Evolutionary conservation across 2,888 invertebrate genomes (phyloP), one percentile per base, ranked within the genome.

Genomic region (Torymus tubicola): DNA sequence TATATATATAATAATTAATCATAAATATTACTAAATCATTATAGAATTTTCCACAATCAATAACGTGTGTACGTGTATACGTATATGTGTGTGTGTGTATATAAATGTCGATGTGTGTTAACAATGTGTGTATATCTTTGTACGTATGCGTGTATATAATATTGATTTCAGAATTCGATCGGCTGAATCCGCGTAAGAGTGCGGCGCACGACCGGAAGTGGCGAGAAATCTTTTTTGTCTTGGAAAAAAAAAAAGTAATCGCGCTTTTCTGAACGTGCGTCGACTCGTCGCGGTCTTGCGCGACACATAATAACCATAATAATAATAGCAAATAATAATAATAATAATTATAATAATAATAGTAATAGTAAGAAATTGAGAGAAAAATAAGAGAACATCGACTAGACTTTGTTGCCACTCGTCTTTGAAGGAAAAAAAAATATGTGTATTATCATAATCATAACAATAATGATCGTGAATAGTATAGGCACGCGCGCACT

Each of bases 371-470:
- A 42, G 42, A 42, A 42, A 42, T 42, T 42, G 42, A 42, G 58
- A 60, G n/a, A 12, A 60, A 72, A 50, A 67, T 24, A 57, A 70
- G 61, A 58, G 70, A 67, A 67, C 65, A 70, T 80, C 31, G 74
- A 79, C 74, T 77, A 72, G 63, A 77, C 81, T 81, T 81, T 77
- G 68, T 77, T 77, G 72, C 50, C 81, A 64, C 69, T 77, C 77
- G 73, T 73, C 42, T 75, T 75, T 50, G 60, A 18, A 58, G 71
- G 74, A 75, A 80, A 75, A 71, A 80, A 80, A 75, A n/a, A n/a
- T n/a, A 67, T 74, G 18, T 8, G 42, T 42, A 42, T 8, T 42
- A 42, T 42, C 10, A 42, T 42, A 42, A 42, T 42, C 5, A 42
- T 42, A 42, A 21, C 2, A 21, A 42, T 42, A 42, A 42, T 42